phyloP scores from a whole-genome alignment of 1,140 invertebrate species.

The Cepaea nemoralis region DNA sequence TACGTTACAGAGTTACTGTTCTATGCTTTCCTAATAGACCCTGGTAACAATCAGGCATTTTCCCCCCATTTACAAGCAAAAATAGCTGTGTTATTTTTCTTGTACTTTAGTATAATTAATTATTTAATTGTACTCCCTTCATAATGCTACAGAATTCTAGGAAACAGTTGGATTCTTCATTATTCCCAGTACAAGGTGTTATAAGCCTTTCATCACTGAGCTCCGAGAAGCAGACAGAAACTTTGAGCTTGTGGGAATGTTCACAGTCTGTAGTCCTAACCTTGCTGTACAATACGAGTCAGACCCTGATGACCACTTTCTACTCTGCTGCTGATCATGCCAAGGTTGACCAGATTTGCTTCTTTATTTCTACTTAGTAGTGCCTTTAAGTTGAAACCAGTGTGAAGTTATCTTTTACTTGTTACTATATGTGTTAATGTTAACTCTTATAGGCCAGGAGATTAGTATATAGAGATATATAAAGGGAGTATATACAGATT shows the following conservation, averaged over 20 bases:
- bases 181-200: neutral
- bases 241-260: too few relatives aligned
- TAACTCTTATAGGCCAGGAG: too few relatives aligned
- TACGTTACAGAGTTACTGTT: too few relatives aligned
- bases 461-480: too few relatives aligned
- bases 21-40: too few relatives aligned
- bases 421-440: too few relatives aligned
- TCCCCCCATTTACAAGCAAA: neutral
- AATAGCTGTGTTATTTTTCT: neutral
- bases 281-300: neutral
- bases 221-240: neutral
- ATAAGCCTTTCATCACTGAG: neutral
- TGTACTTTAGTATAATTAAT: neutral
- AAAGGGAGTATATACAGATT: too few relatives aligned
- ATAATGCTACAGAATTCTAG: neutral
- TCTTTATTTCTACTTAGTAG: too few relatives aligned
- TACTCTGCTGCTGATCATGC: slow-evolving; percentile 10
- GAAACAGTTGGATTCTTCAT: neutral
- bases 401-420: too few relatives aligned
- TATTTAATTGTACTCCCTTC: neutral
- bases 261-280: neutral
- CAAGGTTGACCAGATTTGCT: too few relatives aligned
- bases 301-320: neutral
- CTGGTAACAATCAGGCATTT: too few relatives aligned
- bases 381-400: too few relatives aligned